Evolutionary conservation across 2,888 invertebrate species (phyloP).

Genomic region (Gonocerus acuteangulatus): DNA sequence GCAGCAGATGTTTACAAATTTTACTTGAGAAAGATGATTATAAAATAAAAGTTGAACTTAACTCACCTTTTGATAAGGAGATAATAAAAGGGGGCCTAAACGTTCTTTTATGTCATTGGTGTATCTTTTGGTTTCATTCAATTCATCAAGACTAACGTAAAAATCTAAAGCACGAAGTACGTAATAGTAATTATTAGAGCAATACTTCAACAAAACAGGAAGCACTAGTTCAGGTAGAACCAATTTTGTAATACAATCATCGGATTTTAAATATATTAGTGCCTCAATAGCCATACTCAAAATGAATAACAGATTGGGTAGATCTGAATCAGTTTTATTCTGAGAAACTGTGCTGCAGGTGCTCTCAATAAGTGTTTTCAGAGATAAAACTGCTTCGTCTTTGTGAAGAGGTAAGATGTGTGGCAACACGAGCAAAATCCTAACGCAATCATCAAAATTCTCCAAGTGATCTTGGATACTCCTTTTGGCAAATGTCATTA

Average conservation of each 20-base stretch:
- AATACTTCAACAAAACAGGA: constrained; percentile 15
- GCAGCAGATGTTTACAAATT: too few species aligned
- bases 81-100: constrained; percentile 54
- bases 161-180: constrained; percentile 52
- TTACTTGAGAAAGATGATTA: too few species aligned
- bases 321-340: background rate
- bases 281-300: constrained; percentile 24
- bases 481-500: constrained; percentile 7
- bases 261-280: constrained; percentile 25
- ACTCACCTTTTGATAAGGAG: constrained; percentile 59
- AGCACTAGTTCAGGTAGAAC: constrained; percentile 24
- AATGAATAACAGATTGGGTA: constrained; percentile 6
- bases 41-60: too few species aligned
- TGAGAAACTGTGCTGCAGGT: constrained; percentile 39
- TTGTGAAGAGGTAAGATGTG: constrained; percentile 28
- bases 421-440: constrained; percentile 25
- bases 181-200: constrained; percentile 32
- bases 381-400: background rate
- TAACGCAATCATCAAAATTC: constrained; percentile 15
- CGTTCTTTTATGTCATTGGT: constrained; percentile 45
- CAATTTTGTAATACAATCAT: constrained; percentile 16
- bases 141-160: constrained; percentile 47
- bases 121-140: constrained; percentile 40
- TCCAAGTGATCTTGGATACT: background rate
- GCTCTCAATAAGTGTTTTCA: constrained; percentile 41